Evolutionary conservation across 2,113 vertebrate species (phyloP), one percentile per base, ranked within the genome.

Genomic region (Pterocles orientalis): DNA sequence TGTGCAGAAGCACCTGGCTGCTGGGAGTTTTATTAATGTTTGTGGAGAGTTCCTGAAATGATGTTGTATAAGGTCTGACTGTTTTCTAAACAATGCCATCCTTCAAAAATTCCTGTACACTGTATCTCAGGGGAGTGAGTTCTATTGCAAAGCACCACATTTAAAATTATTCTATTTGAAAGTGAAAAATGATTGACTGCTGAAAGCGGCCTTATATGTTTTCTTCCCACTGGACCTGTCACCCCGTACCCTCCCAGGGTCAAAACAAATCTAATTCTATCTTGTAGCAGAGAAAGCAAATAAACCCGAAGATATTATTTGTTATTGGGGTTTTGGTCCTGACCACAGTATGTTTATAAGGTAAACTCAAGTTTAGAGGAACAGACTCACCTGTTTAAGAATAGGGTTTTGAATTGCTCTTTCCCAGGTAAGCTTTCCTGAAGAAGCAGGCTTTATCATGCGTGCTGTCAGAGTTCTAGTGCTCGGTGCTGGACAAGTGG

Each of bases 401-500:
- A 50, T 71, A 1, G 12, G 33, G 43, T 56, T 80, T 57, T 69
- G 64, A 45, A 47, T 6, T 61, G 65, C 25, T 4, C 62, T 88
- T 94, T 57, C 69, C 43, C 33, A 72, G 62, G 54, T 6, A 53
- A 48, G 65, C n/a, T 58, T 82, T 94, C 53, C 69, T 64, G 66
- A 86, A 45, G 76, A 47, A 82, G 33, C 69, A 34, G 66, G 29
- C 8, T 92, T 81, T 95, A 21, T 95, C 80, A 81, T 56, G 45
- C 2, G 3, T 41, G 60, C 95, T 84, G 64, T 95, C 95, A 50
- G 65, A 90, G 90, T 76, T 87, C 71, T 64, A 88, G 76, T 54
- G 45, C 82, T 95, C 85, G 87, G 17, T 0, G 0, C 89, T 88
- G 96, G 95, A 88, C 92, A 94, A 96, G 87, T 87, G 93, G 87